Evolutionary conservation across 2,888 invertebrate species (phyloP).

Genomic region (Polylopha cassiicola): DNA sequence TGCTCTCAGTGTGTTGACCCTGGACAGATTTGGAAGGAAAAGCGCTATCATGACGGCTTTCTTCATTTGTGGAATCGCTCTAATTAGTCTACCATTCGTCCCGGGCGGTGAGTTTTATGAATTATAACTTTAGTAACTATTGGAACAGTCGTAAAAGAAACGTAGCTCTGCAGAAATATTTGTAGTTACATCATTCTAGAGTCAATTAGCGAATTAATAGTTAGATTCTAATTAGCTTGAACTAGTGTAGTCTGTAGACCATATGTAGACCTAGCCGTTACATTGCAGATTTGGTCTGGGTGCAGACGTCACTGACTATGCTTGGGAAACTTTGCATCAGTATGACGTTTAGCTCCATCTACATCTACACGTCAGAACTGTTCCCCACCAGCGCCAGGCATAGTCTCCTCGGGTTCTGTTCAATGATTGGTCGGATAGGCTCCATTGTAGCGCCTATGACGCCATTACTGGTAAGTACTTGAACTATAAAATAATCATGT

Average conservation of each 20-base stretch:
- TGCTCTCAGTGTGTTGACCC: constrained; percentile 71
- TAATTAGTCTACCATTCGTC: constrained; percentile 77
- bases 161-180: too few relatives aligned
- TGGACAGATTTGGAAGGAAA: constrained; percentile 78
- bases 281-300: constrained; percentile 53
- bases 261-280: constrained; percentile 23
- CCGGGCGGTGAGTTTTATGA: constrained; percentile 70
- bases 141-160: too few relatives aligned
- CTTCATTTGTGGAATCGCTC: constrained; percentile 71
- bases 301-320: constrained; percentile 71
- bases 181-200: background rate
- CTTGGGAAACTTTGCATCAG: constrained; percentile 67
- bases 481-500: background rate
- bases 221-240: background rate
- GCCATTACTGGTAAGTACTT: constrained; percentile 75
- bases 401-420: constrained; percentile 79
- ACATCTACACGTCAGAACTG: constrained; percentile 80
- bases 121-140: too few relatives aligned
- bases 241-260: constrained; percentile 21
- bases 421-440: constrained; percentile 81
- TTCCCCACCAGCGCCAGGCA: constrained; percentile 81
- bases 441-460: constrained; percentile 82
- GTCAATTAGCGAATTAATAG: too few relatives aligned
- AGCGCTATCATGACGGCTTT: constrained; percentile 76
- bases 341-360: constrained; percentile 68